phyloP scores from a whole-genome alignment of 2,113 vertebrate species.

The Alethe diademata region DNA sequence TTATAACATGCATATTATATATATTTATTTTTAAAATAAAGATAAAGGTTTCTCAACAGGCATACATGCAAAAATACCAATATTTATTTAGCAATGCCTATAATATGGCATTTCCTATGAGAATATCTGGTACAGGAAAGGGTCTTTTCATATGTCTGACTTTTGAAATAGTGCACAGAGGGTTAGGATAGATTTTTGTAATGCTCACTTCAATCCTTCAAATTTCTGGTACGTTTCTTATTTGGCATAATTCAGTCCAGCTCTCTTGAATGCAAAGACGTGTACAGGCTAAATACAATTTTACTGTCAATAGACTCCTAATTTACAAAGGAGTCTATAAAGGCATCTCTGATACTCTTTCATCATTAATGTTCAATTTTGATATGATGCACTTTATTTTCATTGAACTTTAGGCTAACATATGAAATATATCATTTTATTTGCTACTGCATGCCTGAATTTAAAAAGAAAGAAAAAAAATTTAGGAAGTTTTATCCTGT shows the following conservation, averaged over 20 bases:
- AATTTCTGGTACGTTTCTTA: not conserved
- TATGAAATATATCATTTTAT: not conserved
- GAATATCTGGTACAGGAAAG: not conserved
- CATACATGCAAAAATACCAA: not conserved
- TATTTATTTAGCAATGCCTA: not conserved
- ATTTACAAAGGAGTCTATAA: conserved; percentile 10
- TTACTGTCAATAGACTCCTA: conserved; percentile 5
- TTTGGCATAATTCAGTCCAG: not conserved
- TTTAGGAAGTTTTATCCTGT: conserved; percentile 43
- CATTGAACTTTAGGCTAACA: not conserved
- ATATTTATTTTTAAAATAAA: not conserved
- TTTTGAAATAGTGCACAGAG: not conserved
- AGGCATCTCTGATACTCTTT: conserved; percentile 1
- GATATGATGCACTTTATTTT: not conserved
- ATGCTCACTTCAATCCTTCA: not conserved
- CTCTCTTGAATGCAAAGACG: not conserved
- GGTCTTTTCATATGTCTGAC: not conserved
- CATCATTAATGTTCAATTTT: conserved; percentile 1
- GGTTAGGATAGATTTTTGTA: not conserved
- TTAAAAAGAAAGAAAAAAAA: conserved; percentile 21
- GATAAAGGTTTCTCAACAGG: not conserved
- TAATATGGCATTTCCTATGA: not conserved
- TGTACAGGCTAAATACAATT: conserved; percentile 2
- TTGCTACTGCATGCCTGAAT: conserved; percentile 38
- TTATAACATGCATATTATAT: not conserved